These are phyloP conservation scores for Eupsilia transversa DNA, from an alignment of 2,888 invertebrate species.

Conservation along the genomic window DNA sequence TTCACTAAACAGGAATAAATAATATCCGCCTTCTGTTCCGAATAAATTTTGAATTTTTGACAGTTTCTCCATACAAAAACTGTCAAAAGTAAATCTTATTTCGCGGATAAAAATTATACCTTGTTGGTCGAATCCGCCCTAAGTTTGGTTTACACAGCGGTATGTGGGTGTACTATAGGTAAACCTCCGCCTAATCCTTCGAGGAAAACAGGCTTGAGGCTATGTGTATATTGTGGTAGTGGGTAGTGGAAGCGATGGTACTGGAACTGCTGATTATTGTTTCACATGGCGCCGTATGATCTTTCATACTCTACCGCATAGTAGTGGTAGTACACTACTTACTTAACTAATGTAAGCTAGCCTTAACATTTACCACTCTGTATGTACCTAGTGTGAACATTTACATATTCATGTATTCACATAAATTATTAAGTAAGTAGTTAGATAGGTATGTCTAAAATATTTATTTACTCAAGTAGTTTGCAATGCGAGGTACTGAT, in stretches of 20 bases:
- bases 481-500: slow-evolving; percentile 10
- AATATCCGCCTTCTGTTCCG: too few species aligned
- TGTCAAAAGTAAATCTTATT: too few species aligned
- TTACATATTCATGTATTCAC: slow-evolving; percentile 28
- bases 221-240: neutral
- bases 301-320: neutral
- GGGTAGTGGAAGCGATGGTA: neutral
- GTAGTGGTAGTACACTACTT: too few species aligned
- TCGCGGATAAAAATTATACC: too few species aligned
- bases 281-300: too few species aligned
- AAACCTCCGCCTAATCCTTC: too few species aligned
- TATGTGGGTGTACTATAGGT: neutral
- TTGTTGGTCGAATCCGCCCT: too few species aligned
- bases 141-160: neutral
- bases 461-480: slow-evolving; percentile 37
- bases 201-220: too few species aligned
- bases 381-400: slow-evolving; percentile 20
- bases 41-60: too few species aligned
- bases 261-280: too few species aligned
- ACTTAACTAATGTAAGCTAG: slow-evolving; percentile 1
- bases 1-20: too few species aligned
- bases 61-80: too few species aligned
- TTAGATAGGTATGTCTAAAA: neutral
- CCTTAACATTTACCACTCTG: slow-evolving; percentile 4
- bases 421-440: slow-evolving; percentile 19